Evolutionary conservation across 2,888 invertebrate species (phyloP).

Genomic region (Callyntrura guangdongensis): DNA sequence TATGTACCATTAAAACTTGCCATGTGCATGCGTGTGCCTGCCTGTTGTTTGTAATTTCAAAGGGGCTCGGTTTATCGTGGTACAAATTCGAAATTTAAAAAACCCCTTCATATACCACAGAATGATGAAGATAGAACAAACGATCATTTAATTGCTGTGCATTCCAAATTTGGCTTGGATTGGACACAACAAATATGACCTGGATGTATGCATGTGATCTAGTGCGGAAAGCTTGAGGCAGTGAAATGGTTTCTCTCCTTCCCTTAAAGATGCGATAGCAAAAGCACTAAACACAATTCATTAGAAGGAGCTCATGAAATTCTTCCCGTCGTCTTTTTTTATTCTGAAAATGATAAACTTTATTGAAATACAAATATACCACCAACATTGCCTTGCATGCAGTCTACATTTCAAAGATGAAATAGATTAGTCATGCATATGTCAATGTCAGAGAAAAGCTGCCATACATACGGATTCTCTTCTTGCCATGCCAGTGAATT

Average conservation of each 20-base stretch:
- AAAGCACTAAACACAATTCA: background rate
- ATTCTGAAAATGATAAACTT: background rate
- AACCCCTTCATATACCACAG: background rate
- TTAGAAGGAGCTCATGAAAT: slow-evolving; percentile 9
- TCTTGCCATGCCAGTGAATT: background rate
- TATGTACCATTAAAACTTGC: background rate
- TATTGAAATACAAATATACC: background rate
- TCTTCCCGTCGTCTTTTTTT: slow-evolving; percentile 1
- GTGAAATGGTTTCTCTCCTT: slow-evolving; percentile 63
- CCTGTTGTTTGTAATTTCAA: background rate
- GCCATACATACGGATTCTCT: slow-evolving; percentile 24
- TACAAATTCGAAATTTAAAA: background rate
- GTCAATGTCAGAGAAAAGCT: slow-evolving; percentile 64
- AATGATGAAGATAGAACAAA: slow-evolving; percentile 58
- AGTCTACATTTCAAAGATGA: slow-evolving; percentile 35
- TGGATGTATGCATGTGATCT: slow-evolving; percentile 66
- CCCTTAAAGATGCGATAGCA: slow-evolving; percentile 27
- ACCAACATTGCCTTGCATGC: background rate
- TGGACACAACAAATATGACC: slow-evolving; percentile 67
- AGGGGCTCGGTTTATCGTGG: background rate
- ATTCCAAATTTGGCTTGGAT: slow-evolving; percentile 72
- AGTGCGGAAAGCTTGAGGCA: slow-evolving; percentile 71
- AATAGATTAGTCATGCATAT: slow-evolving; percentile 52
- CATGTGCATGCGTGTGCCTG: background rate
- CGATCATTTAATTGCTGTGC: slow-evolving; percentile 68